A percentile compares a stretch with the other conserved stretches of the same genome.
Evolutionary conservation across 2,888 invertebrate genomes (phyloP).

Genomic region (Phanerotoma sp.): DNA sequence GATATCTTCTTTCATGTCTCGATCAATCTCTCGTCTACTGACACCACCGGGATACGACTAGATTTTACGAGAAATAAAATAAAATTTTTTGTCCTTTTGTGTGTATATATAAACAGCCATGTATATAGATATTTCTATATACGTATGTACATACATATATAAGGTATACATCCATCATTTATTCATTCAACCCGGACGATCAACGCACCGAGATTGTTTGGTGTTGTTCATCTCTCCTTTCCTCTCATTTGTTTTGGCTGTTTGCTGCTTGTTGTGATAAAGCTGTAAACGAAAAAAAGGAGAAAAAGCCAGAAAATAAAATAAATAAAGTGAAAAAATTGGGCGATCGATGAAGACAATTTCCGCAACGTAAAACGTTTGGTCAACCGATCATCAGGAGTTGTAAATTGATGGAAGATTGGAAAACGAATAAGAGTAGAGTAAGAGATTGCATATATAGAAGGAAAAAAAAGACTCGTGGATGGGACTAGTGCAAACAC

Average conservation of each 20-base stretch:
- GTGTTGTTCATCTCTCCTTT: background rate
- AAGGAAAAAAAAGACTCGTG: background rate
- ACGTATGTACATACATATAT: background rate
- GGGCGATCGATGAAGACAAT: slow-evolving; percentile 20
- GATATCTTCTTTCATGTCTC: no score
- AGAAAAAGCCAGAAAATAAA: background rate
- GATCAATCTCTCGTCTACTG: no score
- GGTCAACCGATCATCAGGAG: background rate
- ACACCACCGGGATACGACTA: no score
- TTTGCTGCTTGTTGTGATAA: background rate
- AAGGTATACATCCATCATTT: slow-evolving; percentile 17
- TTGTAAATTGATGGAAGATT: background rate
- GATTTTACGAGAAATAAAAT: no score
- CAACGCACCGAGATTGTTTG: slow-evolving; percentile 16
- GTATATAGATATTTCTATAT: background rate
- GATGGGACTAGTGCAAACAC: slow-evolving; percentile 37
- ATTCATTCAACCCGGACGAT: slow-evolving; percentile 22
- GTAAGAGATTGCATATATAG: background rate
- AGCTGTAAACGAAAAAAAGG: background rate
- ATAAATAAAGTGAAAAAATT: background rate
- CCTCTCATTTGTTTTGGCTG: background rate
- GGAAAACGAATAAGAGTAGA: background rate
- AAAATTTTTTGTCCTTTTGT: no score
- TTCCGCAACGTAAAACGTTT: slow-evolving; percentile 6
- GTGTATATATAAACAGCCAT: no score